Conservation (phyloP, 2,113 vertebrate genomes). For the Campylomormyrus numenius region DNA sequence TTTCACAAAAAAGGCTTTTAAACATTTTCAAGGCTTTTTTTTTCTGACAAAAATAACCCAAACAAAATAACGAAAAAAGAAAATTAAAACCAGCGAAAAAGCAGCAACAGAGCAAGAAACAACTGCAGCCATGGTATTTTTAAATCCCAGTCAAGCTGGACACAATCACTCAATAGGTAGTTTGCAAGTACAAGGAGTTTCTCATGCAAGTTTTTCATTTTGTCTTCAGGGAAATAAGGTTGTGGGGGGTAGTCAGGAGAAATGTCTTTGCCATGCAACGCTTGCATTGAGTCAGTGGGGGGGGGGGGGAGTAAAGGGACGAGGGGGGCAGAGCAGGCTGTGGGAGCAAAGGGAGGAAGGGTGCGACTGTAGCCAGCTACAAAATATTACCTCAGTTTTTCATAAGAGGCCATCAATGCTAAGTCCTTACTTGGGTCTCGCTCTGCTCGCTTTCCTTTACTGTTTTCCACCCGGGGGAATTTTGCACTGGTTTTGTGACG, state of each 20-base stretch:
- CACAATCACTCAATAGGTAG: constrained; percentile 90
- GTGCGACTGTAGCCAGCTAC: constrained; percentile 83
- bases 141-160: constrained; percentile 87
- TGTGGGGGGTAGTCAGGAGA: constrained; percentile 58
- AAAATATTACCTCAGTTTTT: constrained; percentile 99
- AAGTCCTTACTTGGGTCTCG: constrained; percentile 90
- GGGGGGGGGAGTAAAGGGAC: constrained; percentile 35
- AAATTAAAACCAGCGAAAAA: constrained; percentile 68
- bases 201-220: constrained; percentile 81
- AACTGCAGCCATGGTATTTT: constrained; percentile 84
- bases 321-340: constrained; percentile 62
- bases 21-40: constrained; percentile 68
- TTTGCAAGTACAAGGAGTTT: constrained; percentile 88
- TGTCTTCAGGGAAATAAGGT: constrained; percentile 62
- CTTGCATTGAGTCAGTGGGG: constrained; percentile 70
- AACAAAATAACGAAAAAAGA: constrained; percentile 62
- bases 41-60: constrained; percentile 67
- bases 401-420: constrained; percentile 91
- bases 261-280: constrained; percentile 90
- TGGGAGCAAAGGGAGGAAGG: constrained; percentile 62
- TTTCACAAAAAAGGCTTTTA: constrained; percentile 60
- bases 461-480: constrained; percentile 89
- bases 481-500: constrained; percentile 98
- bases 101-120: constrained; percentile 82
- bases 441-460: constrained; percentile 87